Evolutionary conservation across 2,113 vertebrate genomes (phyloP).

Genomic region (Paracanthobrama guichenoti): DNA sequence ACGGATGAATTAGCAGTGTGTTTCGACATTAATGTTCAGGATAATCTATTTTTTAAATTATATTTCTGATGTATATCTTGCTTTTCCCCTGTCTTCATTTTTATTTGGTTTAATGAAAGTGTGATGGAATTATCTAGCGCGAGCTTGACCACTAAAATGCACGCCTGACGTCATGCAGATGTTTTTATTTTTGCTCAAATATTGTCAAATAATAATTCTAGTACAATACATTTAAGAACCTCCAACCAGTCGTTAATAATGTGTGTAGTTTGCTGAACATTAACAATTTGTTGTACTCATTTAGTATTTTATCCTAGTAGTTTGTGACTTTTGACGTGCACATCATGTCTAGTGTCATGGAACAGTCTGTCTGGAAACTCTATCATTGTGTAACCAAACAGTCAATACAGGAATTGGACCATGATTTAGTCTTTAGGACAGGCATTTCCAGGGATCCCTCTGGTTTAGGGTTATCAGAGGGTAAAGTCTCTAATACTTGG

Average conservation of each 20-base stretch:
- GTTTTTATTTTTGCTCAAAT: neutral
- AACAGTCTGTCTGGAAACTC: neutral
- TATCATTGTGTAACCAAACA: slow-evolving; percentile 23
- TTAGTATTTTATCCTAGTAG: neutral
- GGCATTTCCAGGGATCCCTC: neutral
- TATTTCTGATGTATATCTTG: neutral
- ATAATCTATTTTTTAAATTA: neutral
- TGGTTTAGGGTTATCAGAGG: neutral
- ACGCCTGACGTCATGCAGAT: neutral
- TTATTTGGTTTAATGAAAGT: neutral
- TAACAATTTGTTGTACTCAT: neutral
- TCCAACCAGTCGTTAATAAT: neutral
- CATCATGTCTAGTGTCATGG: neutral
- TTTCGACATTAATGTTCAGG: neutral
- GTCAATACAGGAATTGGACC: slow-evolving; percentile 1
- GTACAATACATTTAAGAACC: neutral
- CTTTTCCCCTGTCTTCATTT: neutral
- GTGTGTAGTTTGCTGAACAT: neutral
- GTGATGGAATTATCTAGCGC: neutral
- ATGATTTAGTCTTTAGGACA: neutral
- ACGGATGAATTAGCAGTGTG: neutral
- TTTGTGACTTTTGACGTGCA: neutral
- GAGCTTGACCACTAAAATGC: neutral
- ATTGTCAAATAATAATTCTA: neutral
- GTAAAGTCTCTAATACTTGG: neutral